Percentiles rank a stretch among this genome's conserved stretches.
phyloP scores from a whole-genome alignment of 2,888 invertebrate genomes.

The Aethes cnicana region DNA sequence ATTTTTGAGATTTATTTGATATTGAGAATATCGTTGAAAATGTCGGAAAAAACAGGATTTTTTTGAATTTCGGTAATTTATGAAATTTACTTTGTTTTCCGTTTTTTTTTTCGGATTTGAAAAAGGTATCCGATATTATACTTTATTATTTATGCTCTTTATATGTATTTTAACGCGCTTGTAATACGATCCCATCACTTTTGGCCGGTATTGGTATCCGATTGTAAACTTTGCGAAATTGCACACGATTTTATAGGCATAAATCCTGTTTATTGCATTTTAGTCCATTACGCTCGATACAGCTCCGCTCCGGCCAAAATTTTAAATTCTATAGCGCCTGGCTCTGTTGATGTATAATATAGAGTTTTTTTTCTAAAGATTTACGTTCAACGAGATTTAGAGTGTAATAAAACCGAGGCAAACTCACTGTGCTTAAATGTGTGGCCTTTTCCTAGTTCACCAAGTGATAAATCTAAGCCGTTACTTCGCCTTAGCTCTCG shows the following conservation, averaged over 20 bases:
- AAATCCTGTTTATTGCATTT: slow-evolving; percentile 30
- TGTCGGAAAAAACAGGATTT: too few species aligned
- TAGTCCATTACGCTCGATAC: slow-evolving; percentile 29
- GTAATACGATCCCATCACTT: too few species aligned
- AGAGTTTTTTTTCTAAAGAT: slow-evolving; percentile 29
- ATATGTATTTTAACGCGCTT: too few species aligned
- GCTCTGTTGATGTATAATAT: slow-evolving; percentile 25
- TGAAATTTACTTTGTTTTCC: too few species aligned
- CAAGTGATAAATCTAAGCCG: slow-evolving; percentile 57
- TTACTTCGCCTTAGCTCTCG: too few species aligned
- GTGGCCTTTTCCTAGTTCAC: slow-evolving; percentile 50
- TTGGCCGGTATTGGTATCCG: slow-evolving; percentile 2
- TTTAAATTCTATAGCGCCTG: slow-evolving; percentile 24
- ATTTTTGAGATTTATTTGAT: too few species aligned
- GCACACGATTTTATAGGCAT: slow-evolving; percentile 22
- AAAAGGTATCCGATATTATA: too few species aligned
- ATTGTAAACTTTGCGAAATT: slow-evolving; percentile 23
- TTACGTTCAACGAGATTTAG: slow-evolving; percentile 33
- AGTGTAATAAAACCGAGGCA: slow-evolving; percentile 35
- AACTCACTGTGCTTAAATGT: slow-evolving; percentile 27
- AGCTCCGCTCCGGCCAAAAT: slow-evolving; percentile 24
- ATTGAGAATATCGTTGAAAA: too few species aligned
- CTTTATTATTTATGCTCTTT: too few species aligned
- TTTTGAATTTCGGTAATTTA: too few species aligned
- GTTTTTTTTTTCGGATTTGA: too few species aligned